Evolutionary conservation across 2,113 vertebrate species (phyloP), one percentile per base, ranked within the genome.

Genomic region (Anas platyrhynchos): DNA sequence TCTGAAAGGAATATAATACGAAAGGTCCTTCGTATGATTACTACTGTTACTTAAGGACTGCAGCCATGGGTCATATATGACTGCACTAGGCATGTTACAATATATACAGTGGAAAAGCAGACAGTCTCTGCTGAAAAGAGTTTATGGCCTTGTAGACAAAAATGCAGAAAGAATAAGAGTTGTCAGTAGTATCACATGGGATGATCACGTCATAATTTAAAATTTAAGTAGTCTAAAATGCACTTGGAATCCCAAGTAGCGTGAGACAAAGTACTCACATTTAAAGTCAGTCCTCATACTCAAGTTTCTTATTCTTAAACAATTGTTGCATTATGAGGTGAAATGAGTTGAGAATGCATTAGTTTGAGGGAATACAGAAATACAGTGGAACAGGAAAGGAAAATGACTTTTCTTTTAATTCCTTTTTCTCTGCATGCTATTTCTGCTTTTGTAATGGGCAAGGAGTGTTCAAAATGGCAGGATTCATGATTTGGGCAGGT

Each of bases 181-280:
- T 94, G 54, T 75, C 66, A 52, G 16, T 56, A 73, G 23, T 44
- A 68, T 72, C 2, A 2, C 56, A 16, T 54, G 10, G 62, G 63
- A 25, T 41, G 21, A 22, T 41, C 1, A 1, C 56, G 71, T 34
- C 56, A 12, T 20, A 65, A 56, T 61, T 72, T 68, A 48, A 68
- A 75, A 46, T 65, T 10, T 18, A 48, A 5, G 1, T 67, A 74
- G 34, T 83, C 36, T 86, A 22, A 82, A 84, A 52, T 8, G 34
- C 0, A 0, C 41, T 82, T 89, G 44, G 88, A 86, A 83, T 93
- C 25, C 31, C 22, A 23, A 27, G 80, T 32, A 46, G 21, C 27
- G 1, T 46, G 50, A 75, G n/a, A 44, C 21, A 69, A 36, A 46
- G 26, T 43, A 62, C 12, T 23, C 16, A 15, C 0, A 0, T 41